Percentiles rank a stretch among this genome's conserved stretches.
Conservation (phyloP, 2,113 vertebrate species). For the Heliornis fulica region DNA sequence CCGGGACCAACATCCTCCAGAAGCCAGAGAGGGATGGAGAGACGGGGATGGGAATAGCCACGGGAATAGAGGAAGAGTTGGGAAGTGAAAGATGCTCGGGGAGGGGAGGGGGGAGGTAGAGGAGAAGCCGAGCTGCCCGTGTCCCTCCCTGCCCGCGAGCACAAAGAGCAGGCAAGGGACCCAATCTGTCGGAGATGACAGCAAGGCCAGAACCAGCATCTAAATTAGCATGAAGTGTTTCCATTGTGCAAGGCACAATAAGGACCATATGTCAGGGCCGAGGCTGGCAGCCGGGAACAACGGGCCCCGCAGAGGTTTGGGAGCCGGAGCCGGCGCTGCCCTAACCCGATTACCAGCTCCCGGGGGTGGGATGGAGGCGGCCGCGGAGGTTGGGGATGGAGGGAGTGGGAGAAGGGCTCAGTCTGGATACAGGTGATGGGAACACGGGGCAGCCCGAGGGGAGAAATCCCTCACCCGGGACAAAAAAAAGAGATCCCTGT, state of each 20-base stretch:
- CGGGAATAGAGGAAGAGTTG: background rate
- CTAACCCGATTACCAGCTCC: background rate
- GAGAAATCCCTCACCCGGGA: background rate
- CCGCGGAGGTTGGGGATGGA: background rate
- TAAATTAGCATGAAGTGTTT: slow-evolving; percentile 20
- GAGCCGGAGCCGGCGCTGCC: background rate
- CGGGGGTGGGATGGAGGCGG: background rate
- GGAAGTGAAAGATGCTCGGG: background rate
- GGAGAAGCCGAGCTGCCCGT: background rate
- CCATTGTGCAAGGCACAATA: slow-evolving; percentile 48
- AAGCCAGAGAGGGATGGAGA: too few species aligned
- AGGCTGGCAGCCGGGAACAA: background rate
- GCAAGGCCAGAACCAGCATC: background rate
- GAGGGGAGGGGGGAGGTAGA: background rate
- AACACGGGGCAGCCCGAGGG: background rate
- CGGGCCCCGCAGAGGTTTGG: background rate
- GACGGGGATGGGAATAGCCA: background rate
- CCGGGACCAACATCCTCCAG: fast-evolving
- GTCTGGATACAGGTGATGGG: fast-evolving
- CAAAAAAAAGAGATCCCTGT: background rate
- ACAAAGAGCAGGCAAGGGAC: background rate
- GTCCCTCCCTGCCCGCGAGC: background rate
- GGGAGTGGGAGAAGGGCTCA: background rate
- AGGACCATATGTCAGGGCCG: slow-evolving; percentile 50
- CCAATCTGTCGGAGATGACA: slow-evolving; percentile 18